phyloP scores from a whole-genome alignment of 2,888 invertebrate genomes.

The Polietes domitor region DNA sequence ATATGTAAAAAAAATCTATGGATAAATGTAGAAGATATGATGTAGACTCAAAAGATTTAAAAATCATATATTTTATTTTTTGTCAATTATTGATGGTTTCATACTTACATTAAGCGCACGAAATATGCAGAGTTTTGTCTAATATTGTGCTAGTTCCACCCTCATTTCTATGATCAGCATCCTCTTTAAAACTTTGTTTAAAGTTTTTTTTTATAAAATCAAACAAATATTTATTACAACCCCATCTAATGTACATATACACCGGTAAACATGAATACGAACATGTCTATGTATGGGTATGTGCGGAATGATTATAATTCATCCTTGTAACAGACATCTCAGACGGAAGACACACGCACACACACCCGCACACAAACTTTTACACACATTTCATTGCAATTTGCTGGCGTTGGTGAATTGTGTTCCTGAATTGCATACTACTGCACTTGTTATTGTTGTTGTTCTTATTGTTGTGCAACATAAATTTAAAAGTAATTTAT shows the following conservation, averaged over 20 bases:
- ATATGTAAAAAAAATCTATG: too few species aligned
- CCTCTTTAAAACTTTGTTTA: not conserved
- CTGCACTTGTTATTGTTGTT: not conserved
- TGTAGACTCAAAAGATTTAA: too few species aligned
- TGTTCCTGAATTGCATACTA: slow-evolving; percentile 2
- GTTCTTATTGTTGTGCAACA: not conserved
- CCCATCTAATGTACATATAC: not conserved
- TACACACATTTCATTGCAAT: not conserved
- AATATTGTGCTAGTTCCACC: too few species aligned
- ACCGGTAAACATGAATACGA: not conserved
- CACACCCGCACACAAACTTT: not conserved
- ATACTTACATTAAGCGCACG: too few species aligned
- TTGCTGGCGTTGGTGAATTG: not conserved
- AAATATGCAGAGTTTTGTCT: too few species aligned
- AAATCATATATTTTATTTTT: too few species aligned
- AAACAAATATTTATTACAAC: too few species aligned
- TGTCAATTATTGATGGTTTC: too few species aligned
- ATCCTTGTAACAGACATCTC: not conserved
- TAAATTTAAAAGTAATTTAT: slow-evolving; percentile 58
- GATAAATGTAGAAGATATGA: too few species aligned
- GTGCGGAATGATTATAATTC: not conserved
- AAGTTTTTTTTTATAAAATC: too few species aligned
- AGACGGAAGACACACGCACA: too few species aligned
- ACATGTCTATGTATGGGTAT: not conserved
- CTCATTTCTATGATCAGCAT: not conserved